Percentiles rank a stretch among this genome's conserved stretches.
phyloP scores from a whole-genome alignment of 2,888 invertebrate species.

The Ditula angustiorana region DNA sequence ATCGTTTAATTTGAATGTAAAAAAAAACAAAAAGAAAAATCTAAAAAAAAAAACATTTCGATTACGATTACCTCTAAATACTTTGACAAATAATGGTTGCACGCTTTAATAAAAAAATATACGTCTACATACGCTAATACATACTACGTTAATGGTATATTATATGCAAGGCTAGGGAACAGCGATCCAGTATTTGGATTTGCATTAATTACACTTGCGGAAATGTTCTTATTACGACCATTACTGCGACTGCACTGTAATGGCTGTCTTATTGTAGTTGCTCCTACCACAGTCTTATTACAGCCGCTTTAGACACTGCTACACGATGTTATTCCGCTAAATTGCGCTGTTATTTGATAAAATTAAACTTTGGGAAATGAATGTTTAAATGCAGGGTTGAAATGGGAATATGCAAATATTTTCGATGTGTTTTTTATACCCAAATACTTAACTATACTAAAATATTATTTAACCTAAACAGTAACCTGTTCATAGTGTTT shows the following conservation, averaged over 20 bases:
- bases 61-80: no score
- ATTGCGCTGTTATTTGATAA: constrained; percentile 55
- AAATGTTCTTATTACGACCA: constrained; percentile 72
- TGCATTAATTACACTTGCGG: constrained; percentile 68
- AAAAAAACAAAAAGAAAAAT: no score
- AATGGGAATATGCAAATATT: no score
- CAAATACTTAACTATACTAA: no score
- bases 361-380: constrained; percentile 31
- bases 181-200: constrained; percentile 47
- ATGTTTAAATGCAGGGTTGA: no score
- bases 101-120: no score
- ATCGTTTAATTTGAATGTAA: no score
- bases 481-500: neutral
- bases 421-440: no score
- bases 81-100: no score
- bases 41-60: no score
- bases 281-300: constrained; percentile 48
- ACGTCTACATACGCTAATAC: no score
- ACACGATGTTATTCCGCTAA: constrained; percentile 61
- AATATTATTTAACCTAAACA: neutral
- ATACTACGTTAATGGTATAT: no score
- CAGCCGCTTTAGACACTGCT: constrained; percentile 52
- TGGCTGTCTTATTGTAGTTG: constrained; percentile 62
- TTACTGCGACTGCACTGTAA: constrained; percentile 66
- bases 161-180: constrained; percentile 18